A percentile compares a stretch with the other conserved stretches of the same genome.
phyloP scores from a whole-genome alignment of 2,113 vertebrate genomes.

The Gadus chalcogrammus region DNA sequence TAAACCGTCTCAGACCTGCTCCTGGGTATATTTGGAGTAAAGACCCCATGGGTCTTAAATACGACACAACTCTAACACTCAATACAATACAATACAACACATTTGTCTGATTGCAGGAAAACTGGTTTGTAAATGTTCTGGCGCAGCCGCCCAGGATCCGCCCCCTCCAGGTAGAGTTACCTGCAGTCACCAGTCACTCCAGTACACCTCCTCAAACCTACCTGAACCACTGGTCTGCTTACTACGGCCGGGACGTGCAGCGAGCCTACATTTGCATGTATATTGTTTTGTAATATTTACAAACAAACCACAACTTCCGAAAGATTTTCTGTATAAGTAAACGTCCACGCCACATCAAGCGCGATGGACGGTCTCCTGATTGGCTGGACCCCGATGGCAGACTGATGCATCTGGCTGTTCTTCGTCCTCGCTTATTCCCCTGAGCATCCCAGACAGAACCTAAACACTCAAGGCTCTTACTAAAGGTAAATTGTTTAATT shows the following conservation, averaged over 20 bases:
- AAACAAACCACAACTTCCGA: neutral
- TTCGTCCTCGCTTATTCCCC: constrained; percentile 25
- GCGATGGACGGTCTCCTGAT: neutral
- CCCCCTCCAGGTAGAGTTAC: constrained; percentile 60
- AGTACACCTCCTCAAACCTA: constrained; percentile 20
- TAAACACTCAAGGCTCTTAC: neutral
- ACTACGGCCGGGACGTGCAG: neutral
- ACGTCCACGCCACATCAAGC: neutral
- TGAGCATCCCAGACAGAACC: constrained; percentile 33
- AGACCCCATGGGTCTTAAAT: no score
- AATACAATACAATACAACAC: no score
- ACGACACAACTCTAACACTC: no score
- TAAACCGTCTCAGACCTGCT: no score
- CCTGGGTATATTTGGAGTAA: no score
- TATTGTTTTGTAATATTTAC: neutral
- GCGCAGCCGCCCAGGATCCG: constrained; percentile 30
- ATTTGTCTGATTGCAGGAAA: no score
- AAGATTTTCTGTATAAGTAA: neutral
- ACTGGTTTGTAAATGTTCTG: no score
- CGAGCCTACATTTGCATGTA: neutral
- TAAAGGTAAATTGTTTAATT: neutral
- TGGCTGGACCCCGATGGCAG: constrained; percentile 39
- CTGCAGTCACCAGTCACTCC: constrained; percentile 52
- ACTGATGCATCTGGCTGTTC: constrained; percentile 34
- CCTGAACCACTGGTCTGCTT: neutral